Percentiles rank a stretch among this genome's conserved stretches.
These are phyloP conservation scores for Oncorhynchus nerka DNA, from an alignment of 2,113 vertebrate genomes.

Conservation along the genomic window DNA sequence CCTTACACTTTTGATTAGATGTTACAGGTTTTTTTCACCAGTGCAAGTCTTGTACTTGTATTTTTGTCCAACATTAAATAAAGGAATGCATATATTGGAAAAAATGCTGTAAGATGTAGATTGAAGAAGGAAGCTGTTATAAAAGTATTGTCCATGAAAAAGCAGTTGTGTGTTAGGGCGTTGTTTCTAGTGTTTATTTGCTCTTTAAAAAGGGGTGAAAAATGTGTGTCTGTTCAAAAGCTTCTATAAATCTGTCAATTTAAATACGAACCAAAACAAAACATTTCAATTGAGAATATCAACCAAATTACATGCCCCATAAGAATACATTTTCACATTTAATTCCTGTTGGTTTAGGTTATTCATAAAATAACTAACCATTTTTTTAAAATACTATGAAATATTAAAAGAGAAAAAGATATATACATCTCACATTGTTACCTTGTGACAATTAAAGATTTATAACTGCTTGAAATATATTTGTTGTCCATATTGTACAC, in stretches of 20 bases:
- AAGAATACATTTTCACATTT: background rate
- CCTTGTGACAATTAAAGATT: conserved; percentile 71
- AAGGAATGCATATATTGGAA: too few relatives aligned
- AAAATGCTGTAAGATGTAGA: too few relatives aligned
- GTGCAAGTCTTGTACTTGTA: background rate
- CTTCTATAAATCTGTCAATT: too few relatives aligned
- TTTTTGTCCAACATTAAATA: too few relatives aligned
- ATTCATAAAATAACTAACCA: too few relatives aligned
- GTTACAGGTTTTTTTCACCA: background rate
- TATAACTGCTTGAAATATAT: conserved; percentile 75
- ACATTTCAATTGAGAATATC: background rate
- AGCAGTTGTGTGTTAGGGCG: too few relatives aligned
- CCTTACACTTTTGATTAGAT: background rate
- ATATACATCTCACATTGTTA: conserved; percentile 46
- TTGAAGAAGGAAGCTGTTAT: too few relatives aligned
- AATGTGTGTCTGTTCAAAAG: too few relatives aligned
- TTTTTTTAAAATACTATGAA: background rate
- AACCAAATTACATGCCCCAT: background rate
- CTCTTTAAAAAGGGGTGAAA: too few relatives aligned
- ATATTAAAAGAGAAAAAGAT: conserved; percentile 25
- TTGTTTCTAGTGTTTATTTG: too few relatives aligned
- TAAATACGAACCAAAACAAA: too few relatives aligned
- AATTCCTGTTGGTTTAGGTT: background rate
- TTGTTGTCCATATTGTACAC: conserved; percentile 7
- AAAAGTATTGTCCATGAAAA: too few relatives aligned